Base-by-base conservation (phyloP, 2,113 vertebrate species). In the Embiotoca jacksoni region DNA sequence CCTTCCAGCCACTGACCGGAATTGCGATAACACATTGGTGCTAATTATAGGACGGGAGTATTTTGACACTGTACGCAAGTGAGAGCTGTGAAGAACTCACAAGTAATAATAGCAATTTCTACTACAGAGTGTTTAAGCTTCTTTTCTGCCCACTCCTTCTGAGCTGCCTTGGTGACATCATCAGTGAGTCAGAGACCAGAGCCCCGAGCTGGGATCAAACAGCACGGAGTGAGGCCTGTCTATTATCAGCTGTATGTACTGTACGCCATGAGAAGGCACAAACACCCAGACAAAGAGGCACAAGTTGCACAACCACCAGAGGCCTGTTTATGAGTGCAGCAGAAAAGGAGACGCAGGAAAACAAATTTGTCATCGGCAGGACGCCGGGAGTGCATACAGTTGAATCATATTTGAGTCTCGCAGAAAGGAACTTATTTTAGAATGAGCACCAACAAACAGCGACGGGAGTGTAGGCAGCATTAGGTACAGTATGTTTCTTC, bases 311-410 rank as follows among this genome's bases (percentile, higher is more conserved):
- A 86, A 83, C 82, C 88, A 87, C 85, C 81, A 91, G 82, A 82
- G 75, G 85, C 82, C 87, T 91, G 87, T 92, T 85, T 88, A 69
- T 82, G 79, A 86, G 55, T 52, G 1, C 31, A 33, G 64, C 74
- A 64, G 66, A 75, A 49, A 72, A 62, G 15, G 57, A 86, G 80
- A 72, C 56, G 31, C 70, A 80, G 77, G 75, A 80, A 89, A 88
- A 92, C 82, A 93, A 92, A 92, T 88, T 91, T 87, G 88, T 86
- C 87, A 86, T 75, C 84, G 49, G 80, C 82, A 41, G 78, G 82
- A 81, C 73, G 84, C 88, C 58, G 70, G 50, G 68, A 70, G 55
- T 3, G 66, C 77, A 83, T 36, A 41, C 76, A 52, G 55, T 36
- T 72, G 74, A 77, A 74, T 72, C 80, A 73, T 56, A 80, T 63